Evolutionary conservation across 1,140 invertebrate species (phyloP), one percentile per base, ranked within the genome.

Genomic region (Akabosia matsudoensis): DNA sequence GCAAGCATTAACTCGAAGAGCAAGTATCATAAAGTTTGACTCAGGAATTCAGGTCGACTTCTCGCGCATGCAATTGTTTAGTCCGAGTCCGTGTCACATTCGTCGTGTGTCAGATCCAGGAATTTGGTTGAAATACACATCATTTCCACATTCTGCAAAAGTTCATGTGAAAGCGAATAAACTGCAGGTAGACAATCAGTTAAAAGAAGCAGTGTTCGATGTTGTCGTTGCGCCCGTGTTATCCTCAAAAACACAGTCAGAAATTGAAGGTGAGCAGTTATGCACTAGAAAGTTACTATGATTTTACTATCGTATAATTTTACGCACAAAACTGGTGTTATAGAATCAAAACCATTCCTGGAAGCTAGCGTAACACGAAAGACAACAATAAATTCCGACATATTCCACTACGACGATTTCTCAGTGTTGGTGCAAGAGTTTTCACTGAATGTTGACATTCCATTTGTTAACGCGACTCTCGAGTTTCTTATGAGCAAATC

Each of bases 401-500:
- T 99, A 1, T 89, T 91, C 37, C 96, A 99, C 84, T 97, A 94
- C 83, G 97, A 97, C 84, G 97, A 98, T 83, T 95, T 94, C 83
- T 95, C 93, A 85, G 88, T 97, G 45, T 87, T 97, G 1, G 90
- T 99, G 56, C 97, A 99, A 86, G 97, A 99, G 85, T 98, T 99
- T 85, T 93, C 96, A 82, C 88, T 99, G 0, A 97, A 97, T 85
- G 90, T 98, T 0, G 97, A 99, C 84, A 91, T 97, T 82, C 91
- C 92, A 45, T 95, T 99, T 80, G 88, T 99, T n/a, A 97, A 93
- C 84, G 92, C 93, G 3, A 84, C 98, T 22, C 87, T 94, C 73
- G 89, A 89, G 4, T 87, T 98, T 81, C 92, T 97, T 30, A 74
- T 71, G 56, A 33, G 70, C 22, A 56, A 76, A 30, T 82, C 7